Percentiles rank a stretch among this genome's conserved stretches.
phyloP scores from a whole-genome alignment of 2,888 invertebrate species.

The Neoitamus cyanurus region DNA sequence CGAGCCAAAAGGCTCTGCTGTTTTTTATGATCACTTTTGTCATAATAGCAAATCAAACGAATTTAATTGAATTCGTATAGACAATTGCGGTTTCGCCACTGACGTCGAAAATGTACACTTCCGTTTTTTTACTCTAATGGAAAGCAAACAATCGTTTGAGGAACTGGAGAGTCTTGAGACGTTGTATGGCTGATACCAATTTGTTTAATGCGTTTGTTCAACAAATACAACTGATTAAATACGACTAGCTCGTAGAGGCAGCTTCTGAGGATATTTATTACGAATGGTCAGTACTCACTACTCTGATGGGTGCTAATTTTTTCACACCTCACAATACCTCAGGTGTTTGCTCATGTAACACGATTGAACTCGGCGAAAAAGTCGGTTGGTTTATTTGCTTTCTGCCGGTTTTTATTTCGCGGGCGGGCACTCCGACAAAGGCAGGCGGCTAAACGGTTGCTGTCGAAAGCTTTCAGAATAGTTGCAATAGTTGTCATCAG shows the following conservation, averaged over 20 bases:
- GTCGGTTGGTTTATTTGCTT: not conserved
- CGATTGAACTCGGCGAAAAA: not conserved
- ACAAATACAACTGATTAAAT: not conserved
- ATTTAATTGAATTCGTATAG: not conserved
- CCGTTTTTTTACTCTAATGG: not conserved
- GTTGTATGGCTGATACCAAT: not conserved
- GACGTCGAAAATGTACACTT: not conserved
- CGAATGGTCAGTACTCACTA: not conserved
- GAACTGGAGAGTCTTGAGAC: not conserved
- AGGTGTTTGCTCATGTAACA: not conserved
- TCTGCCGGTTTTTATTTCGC: not conserved
- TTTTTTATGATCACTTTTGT: not conserved
- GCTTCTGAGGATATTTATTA: not conserved
- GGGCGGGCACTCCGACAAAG: not conserved
- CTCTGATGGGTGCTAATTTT: not conserved
- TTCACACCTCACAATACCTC: not conserved
- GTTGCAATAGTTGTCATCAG: conserved; percentile 4
- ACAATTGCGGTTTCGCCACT: not conserved
- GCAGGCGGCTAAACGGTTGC: not conserved
- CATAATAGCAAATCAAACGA: not conserved
- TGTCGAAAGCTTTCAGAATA: not conserved
- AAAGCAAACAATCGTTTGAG: not conserved
- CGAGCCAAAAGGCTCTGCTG: not conserved
- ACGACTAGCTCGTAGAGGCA: not conserved
- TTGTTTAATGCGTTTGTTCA: not conserved